A percentile compares a stretch with the other conserved stretches of the same genome.
Evolutionary conservation across 2,113 vertebrate species (phyloP).

Genomic region (Rhinoptilus africanus): DNA sequence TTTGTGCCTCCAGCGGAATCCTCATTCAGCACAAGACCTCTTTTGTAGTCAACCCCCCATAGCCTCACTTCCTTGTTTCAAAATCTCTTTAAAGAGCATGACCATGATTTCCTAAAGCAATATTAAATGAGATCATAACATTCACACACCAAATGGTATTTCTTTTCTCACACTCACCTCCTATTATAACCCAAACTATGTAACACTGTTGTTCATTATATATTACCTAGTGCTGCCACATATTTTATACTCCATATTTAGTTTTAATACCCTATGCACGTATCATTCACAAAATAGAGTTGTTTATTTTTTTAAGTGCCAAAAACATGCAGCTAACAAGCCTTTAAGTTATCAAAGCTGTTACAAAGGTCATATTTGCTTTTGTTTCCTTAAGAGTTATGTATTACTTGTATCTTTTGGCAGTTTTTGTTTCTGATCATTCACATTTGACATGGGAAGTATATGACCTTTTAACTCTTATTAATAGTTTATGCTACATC

Average conservation of each 20-base stretch:
- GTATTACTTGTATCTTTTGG: neutral
- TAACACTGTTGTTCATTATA: neutral
- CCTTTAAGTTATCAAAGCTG: neutral
- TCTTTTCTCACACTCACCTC: neutral
- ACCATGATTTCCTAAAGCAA: neutral
- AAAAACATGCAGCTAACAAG: neutral
- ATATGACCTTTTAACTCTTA: neutral
- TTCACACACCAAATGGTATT: neutral
- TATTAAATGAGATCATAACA: neutral
- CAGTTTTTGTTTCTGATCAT: neutral
- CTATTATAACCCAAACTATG: neutral
- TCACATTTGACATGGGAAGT: neutral
- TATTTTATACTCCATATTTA: neutral
- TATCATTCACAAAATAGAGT: neutral
- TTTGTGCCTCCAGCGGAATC: neutral
- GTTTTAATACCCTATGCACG: neutral
- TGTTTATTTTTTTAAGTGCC: neutral
- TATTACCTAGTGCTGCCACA: neutral
- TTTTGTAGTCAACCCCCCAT: neutral
- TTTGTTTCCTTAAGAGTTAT: neutral
- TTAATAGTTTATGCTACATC: slow-evolving; percentile 29
- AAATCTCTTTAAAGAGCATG: neutral
- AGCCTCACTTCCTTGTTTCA: neutral
- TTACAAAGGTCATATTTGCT: neutral
- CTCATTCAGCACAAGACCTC: neutral